phyloP scores from a whole-genome alignment of 2,113 vertebrate species.

The Dipodomys stephensi region DNA sequence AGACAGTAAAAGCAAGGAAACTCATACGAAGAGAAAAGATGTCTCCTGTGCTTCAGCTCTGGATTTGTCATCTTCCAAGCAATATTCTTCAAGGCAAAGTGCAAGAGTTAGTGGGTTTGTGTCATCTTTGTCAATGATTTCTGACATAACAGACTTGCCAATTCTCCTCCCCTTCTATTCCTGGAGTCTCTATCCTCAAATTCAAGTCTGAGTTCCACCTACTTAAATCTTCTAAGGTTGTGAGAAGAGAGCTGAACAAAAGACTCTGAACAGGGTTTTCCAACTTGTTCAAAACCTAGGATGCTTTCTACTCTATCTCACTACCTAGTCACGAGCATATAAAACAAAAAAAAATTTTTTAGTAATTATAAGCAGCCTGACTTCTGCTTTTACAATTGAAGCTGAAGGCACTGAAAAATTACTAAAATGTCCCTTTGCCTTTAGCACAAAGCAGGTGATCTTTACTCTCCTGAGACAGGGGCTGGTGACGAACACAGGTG shows the following conservation, averaged over 20 bases:
- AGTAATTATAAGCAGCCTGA: neutral
- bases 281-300: slow-evolving; percentile 17
- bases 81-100: neutral
- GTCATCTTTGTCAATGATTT: neutral
- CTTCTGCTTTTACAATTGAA: neutral
- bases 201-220: slow-evolving; percentile 16
- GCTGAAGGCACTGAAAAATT: slow-evolving; percentile 28
- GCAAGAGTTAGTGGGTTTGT: neutral
- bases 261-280: neutral
- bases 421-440: slow-evolving; percentile 21
- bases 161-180: neutral
- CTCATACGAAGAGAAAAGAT: neutral
- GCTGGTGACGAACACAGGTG: slow-evolving; percentile 48
- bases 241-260: neutral
- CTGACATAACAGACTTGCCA: neutral
- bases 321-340: neutral
- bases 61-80: neutral
- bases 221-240: neutral
- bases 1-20: neutral
- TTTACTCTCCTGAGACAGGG: slow-evolving; percentile 34
- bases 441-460: slow-evolving; percentile 54
- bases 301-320: slow-evolving; percentile 16
- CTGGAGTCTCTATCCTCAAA: neutral
- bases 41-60: neutral
- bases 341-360: neutral